Evolutionary conservation across 2,797 vertebrate species (phyloP), one percentile per base, ranked within the genome.

Genomic region (Sphenopsis melanotis): DNA sequence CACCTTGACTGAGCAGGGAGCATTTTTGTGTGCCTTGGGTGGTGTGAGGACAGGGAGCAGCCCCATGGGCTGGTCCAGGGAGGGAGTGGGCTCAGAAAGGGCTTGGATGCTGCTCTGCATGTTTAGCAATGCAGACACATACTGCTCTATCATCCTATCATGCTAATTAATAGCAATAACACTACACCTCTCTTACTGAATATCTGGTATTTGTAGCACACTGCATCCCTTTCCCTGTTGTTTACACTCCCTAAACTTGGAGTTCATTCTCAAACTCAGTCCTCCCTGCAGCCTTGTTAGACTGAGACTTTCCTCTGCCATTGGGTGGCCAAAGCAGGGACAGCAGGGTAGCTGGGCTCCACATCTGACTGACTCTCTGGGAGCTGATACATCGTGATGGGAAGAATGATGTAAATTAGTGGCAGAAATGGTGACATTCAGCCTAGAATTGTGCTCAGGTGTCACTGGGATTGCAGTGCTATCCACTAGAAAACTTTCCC

Each of bases 1-100:
- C 27, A 57, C 11, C 19, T 34, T 1, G 6, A 39, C 50, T 12
- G 42, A 56, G 34, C 53, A 53, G 78, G 32, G 18, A 76, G 63
- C 59, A 56, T 36, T 55, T 18, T 2, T 71, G 19, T 16, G 60
- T 50, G 46, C 29, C 14, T n/a, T 0, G 3, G 61, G 23, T 0
- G 0, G 21, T 0, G 1, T 52, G 85, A 80, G 90, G 63, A 68
- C 36, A 49, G 69, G n/a, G 64, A 79, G 78, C 83, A 60, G 68
- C 42, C 50, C 44, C 53, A 52, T 1, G 2, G 93, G 74, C 64
- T 84, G 92, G 52, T 69, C 29, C 63, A 10, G 39, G 57, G 12
- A 26, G 9, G 29, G 50, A 39, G 7, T 6, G 19, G 56, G 46
- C 59, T 39, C 1, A 8, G 55, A 36, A 57, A 32, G 42, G 27